A percentile compares a stretch with the other conserved stretches of the same genome.
Conservation (phyloP, 2,113 vertebrate species). For the Cephalopholis sonnerati region DNA sequence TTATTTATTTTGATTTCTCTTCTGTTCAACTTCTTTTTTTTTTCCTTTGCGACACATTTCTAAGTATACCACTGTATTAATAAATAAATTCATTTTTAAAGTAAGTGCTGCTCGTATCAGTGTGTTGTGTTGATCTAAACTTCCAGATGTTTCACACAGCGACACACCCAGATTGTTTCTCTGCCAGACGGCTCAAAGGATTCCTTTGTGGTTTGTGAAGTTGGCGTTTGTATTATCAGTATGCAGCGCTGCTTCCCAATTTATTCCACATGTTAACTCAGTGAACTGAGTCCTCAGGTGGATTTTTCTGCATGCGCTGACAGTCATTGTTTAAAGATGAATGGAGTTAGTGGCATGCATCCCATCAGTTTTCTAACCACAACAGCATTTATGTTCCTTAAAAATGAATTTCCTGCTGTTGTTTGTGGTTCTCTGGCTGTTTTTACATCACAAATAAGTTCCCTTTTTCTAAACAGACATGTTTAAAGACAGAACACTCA, state of each 20-base stretch:
- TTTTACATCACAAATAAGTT: neutral
- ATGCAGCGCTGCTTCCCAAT: conserved; percentile 12
- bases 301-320: neutral
- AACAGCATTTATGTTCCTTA: neutral
- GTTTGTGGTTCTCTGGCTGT: neutral
- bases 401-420: neutral
- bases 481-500: too few relatives aligned
- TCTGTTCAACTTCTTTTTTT: conserved; percentile 52
- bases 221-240: neutral
- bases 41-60: conserved; percentile 91
- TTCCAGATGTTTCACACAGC: conserved; percentile 39
- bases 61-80: conserved; percentile 94
- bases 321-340: neutral
- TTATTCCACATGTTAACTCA: conserved; percentile 10
- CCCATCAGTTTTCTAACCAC: neutral
- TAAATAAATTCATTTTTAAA: conserved; percentile 99
- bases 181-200: neutral
- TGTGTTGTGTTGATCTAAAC: conserved; percentile 19
- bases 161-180: conserved; percentile 27
- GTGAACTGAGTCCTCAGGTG: neutral
- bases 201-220: conserved; percentile 11
- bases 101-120: conserved; percentile 74
- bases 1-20: conserved; percentile 86
- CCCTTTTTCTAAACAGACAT: neutral
- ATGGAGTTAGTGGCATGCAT: neutral